A percentile compares a stretch with the other conserved stretches of the same genome.
These are phyloP conservation scores for Radopholus similis DNA, from an alignment of 1,140 invertebrate genomes.

Conservation along the genomic window DNA sequence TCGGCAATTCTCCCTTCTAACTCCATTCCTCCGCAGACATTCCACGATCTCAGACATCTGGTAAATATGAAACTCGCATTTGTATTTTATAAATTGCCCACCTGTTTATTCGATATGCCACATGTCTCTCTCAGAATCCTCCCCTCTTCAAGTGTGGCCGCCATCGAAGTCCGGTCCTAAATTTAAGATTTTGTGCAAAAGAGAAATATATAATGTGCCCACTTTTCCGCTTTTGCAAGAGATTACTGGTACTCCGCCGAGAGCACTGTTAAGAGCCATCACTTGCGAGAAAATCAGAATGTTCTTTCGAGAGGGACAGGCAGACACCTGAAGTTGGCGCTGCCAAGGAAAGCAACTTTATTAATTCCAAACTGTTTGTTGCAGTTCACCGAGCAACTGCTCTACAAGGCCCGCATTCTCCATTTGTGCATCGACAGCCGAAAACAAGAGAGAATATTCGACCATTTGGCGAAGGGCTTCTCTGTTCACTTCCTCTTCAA, in stretches of 20 bases:
- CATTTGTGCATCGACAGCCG: neutral
- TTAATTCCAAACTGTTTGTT: constrained; percentile 25
- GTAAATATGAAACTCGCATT: neutral
- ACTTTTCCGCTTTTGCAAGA: constrained; percentile 57
- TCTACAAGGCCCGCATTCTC: constrained; percentile 10
- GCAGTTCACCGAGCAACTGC: constrained; percentile 29
- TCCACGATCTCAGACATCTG: constrained; percentile 47
- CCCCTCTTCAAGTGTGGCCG: constrained; percentile 56
- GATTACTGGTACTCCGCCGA: constrained; percentile 40
- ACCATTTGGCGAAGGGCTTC: constrained; percentile 22
- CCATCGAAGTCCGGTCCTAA: constrained; percentile 57
- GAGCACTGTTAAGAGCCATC: constrained; percentile 38
- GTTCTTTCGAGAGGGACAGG: constrained; percentile 54
- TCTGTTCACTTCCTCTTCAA: constrained; percentile 49
- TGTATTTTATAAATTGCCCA: neutral
- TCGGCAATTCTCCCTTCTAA: constrained; percentile 55
- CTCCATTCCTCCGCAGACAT: constrained; percentile 48
- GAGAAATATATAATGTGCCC: no score
- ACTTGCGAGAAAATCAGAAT: constrained; percentile 45
- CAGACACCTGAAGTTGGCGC: constrained; percentile 25
- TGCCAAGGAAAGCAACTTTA: neutral
- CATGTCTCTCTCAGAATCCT: constrained; percentile 47
- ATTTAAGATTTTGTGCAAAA: no score
- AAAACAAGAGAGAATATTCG: neutral
- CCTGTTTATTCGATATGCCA: constrained; percentile 50